Evolutionary conservation across 2,888 invertebrate species (phyloP).

Genomic region (Hoplodrina ambigua): DNA sequence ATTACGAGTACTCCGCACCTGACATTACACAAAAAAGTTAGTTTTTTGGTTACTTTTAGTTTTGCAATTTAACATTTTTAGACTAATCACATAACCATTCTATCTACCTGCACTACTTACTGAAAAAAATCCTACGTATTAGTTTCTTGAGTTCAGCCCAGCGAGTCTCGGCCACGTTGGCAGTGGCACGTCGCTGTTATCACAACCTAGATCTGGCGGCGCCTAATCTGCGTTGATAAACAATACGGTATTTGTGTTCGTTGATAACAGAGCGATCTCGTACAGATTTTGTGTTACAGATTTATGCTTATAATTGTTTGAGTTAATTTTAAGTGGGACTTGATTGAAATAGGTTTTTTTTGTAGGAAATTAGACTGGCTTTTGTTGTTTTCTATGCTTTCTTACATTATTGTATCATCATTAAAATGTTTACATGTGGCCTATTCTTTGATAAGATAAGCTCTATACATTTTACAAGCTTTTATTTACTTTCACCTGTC

Average conservation of each 20-base stretch:
- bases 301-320: slow-evolving; percentile 45
- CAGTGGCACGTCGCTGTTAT: slow-evolving; percentile 54
- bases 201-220: slow-evolving; percentile 63
- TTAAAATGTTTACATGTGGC: no score
- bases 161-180: slow-evolving; percentile 37
- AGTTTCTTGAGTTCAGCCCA: slow-evolving; percentile 33
- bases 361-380: neutral
- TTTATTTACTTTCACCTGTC: no score
- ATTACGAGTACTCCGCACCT: no score
- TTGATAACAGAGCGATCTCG: slow-evolving; percentile 58
- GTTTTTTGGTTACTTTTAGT: no score
- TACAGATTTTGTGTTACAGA: slow-evolving; percentile 51
- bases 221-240: slow-evolving; percentile 63
- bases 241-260: slow-evolving; percentile 58
- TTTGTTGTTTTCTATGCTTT: no score
- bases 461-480: no score
- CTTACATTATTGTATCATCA: no score
- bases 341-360: slow-evolving; percentile 9
- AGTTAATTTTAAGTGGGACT: slow-evolving; percentile 3
- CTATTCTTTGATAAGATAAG: no score
- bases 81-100: neutral
- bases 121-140: slow-evolving; percentile 8
- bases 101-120: slow-evolving; percentile 25
- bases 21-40: no score
- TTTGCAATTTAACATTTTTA: neutral